Base-by-base conservation (phyloP, 1,140 invertebrate species). In the Arctopsyche grandis region DNA sequence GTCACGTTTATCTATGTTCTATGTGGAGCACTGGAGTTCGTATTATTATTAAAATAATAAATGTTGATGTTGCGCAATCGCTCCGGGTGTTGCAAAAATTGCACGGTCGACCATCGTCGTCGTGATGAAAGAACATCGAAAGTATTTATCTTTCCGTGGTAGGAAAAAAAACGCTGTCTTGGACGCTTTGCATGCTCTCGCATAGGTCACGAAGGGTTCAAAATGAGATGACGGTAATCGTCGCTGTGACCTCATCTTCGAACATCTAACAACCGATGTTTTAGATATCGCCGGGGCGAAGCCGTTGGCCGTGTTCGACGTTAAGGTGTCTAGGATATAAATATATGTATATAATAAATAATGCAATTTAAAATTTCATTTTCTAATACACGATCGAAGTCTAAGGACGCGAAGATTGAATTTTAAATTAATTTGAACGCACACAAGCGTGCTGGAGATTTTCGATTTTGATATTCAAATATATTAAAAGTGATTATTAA, bases 41-140 rank as follows among this genome's bases (percentile, higher is more conserved):
- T 66, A 66, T 66, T 66, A 66, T 29, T 66, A 66, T 29, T 66
- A 66, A 22, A 26, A 66, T 66, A 66, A 66, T 66, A 66, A 66
- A 66, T 26, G 63, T 14, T 14, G n/a, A 29, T 24, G 24, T 66
- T 66, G 12, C 63, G 63, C 63, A 66, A 66, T 24, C 21, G 48
- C 48, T 52, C 16, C 48, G 10, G 10, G 5, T 22, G 24, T 66
- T 26, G 24, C 58, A 24, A 60, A 52, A 60, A 60, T 60, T 60
- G 58, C 58, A 60, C 58, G 12, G 16, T 12, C 12, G 7, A 66
- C 63, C 21, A 66, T 66, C 63, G 16, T 66, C 63, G 58, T 26
- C 63, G 63, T 66, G 48, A 52, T 16, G 48, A 52, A 52, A 52
- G 48, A 52, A 52, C 48, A 52, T 52, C 48, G 48, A 52, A 52